Evolutionary conservation across 1,140 invertebrate genomes (phyloP).

Genomic region (Dreissena rostriformis): DNA sequence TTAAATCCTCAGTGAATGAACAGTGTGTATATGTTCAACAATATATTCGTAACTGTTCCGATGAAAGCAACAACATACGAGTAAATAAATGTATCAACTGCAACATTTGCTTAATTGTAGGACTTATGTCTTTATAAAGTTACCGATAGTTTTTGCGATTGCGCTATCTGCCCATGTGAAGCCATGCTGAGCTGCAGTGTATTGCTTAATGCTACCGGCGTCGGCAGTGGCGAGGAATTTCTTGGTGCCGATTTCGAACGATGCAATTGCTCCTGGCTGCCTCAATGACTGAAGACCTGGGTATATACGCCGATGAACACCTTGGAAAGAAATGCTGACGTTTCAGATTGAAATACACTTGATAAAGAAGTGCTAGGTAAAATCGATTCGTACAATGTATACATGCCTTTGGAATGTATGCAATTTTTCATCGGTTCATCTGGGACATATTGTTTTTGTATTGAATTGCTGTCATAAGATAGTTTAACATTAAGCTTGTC

Average conservation of each 20-base stretch:
- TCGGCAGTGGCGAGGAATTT: conserved; percentile 31
- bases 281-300: conserved; percentile 10
- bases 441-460: not conserved
- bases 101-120: too few relatives aligned
- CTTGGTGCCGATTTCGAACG: conserved; percentile 2
- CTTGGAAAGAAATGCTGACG: not conserved
- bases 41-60: too few relatives aligned
- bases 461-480: not conserved
- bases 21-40: not conserved
- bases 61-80: too few relatives aligned
- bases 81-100: too few relatives aligned
- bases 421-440: not conserved
- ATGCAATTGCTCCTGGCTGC: conserved; percentile 35
- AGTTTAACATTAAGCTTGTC: too few relatives aligned
- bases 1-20: not conserved
- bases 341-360: not conserved
- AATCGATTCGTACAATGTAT: not conserved
- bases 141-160: conserved; percentile 23
- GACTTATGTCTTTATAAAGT: too few relatives aligned
- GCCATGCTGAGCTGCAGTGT: conserved; percentile 27
- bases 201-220: not conserved
- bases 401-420: not conserved
- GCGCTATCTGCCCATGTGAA: conserved; percentile 29
- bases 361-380: not conserved
- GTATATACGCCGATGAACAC: conserved; percentile 19